phyloP scores from a whole-genome alignment of 2,113 vertebrate species.

The Hemiprocne comata region DNA sequence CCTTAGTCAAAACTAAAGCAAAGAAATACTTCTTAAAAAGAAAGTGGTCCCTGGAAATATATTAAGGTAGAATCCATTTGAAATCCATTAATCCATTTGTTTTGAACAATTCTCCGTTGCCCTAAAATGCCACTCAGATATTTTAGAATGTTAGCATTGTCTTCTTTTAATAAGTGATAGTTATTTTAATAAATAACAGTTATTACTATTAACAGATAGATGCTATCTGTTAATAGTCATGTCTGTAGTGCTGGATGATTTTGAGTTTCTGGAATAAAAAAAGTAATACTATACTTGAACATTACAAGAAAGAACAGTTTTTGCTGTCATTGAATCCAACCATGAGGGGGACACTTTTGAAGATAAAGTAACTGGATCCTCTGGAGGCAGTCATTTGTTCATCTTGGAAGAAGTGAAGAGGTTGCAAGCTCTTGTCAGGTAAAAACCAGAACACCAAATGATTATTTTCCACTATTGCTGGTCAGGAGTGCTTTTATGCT shows the following conservation, averaged over 20 bases:
- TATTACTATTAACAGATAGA: not conserved
- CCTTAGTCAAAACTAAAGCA: not conserved
- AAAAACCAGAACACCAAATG: not conserved
- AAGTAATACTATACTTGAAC: not conserved
- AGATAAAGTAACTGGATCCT: not conserved
- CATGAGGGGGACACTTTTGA: not conserved
- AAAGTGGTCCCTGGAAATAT: not conserved
- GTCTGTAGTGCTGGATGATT: not conserved
- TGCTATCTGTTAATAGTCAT: not conserved
- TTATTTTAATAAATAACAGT: not conserved
- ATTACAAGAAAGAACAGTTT: not conserved
- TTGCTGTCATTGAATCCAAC: not conserved
- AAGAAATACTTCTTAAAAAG: not conserved
- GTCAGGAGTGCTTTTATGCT: not conserved
- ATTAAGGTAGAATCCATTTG: not conserved
- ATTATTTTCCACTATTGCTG: not conserved
- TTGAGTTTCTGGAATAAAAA: not conserved
- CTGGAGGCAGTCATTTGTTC: not conserved
- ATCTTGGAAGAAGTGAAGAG: not conserved
- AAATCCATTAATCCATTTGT: not conserved
- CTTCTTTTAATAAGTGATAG: not conserved
- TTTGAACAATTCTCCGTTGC: not conserved
- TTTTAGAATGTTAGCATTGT: not conserved
- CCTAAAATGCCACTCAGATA: not conserved
- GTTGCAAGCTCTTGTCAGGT: not conserved